Percentiles rank a stretch among this genome's conserved stretches.
These are phyloP conservation scores for Sylvia atricapilla DNA, from an alignment of 2,113 vertebrate species.

Conservation along the genomic window DNA sequence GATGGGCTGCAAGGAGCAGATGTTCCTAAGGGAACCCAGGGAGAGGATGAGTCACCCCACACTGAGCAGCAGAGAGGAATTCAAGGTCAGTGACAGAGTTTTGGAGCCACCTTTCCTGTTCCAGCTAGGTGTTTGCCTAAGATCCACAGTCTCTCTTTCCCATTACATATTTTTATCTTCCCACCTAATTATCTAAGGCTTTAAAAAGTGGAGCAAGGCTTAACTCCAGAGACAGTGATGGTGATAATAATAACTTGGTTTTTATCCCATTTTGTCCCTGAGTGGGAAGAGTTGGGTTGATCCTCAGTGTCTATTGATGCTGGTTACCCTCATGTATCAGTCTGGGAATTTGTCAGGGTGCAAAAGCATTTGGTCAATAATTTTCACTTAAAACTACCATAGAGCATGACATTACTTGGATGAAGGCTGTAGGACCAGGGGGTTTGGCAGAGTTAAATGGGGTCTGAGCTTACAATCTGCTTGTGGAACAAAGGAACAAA, in stretches of 20 bases:
- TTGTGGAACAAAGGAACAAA: not conserved
- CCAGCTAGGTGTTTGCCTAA: not conserved
- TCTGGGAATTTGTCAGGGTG: not conserved
- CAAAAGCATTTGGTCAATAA: not conserved
- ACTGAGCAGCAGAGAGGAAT: not conserved
- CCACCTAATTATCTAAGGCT: not conserved
- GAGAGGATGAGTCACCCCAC: not conserved
- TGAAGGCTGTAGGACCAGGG: accelerated
- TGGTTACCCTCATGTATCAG: not conserved
- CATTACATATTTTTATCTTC: not conserved
- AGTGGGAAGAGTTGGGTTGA: not conserved
- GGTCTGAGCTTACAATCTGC: not conserved
- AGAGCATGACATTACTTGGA: not conserved
- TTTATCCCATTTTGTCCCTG: not conserved
- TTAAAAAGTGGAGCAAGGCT: slow-evolving; percentile 14
- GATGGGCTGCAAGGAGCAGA: not conserved
- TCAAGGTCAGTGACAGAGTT: not conserved
- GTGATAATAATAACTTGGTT: not conserved
- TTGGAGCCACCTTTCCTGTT: not conserved
- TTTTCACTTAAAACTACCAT: not conserved
- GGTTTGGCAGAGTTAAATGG: not conserved
- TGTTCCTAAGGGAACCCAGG: not conserved
- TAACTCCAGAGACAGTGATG: not conserved
- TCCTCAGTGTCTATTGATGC: not conserved
- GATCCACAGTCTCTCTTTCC: not conserved